Evolutionary conservation across 2,888 invertebrate species (phyloP).

Genomic region (Thera obeliscata): DNA sequence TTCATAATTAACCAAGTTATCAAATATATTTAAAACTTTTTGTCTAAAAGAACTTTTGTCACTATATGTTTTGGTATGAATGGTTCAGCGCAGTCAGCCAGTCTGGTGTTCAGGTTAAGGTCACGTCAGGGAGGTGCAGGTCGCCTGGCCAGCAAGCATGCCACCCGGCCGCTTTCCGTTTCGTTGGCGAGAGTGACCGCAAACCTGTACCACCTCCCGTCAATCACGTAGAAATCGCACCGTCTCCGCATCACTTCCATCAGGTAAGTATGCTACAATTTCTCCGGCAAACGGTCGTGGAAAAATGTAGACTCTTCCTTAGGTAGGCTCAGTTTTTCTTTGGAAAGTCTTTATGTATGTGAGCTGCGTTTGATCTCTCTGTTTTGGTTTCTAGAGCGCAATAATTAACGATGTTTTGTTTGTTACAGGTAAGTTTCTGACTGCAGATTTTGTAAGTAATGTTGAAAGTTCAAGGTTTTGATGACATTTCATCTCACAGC

Average conservation of each 20-base stretch:
- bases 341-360: conserved; percentile 7
- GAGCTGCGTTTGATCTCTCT: conserved; percentile 5
- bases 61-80: no score
- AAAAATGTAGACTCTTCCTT: conserved; percentile 21
- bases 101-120: background rate
- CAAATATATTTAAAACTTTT: no score
- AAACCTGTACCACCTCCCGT: conserved; percentile 37
- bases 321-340: conserved; percentile 19
- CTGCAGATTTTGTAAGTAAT: background rate
- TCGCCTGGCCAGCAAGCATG: conserved; percentile 32
- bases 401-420: background rate
- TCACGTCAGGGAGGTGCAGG: background rate
- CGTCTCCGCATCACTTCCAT: conserved; percentile 18
- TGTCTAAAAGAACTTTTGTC: no score
- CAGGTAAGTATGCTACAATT: conserved; percentile 21
- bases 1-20: no score
- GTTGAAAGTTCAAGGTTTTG: background rate
- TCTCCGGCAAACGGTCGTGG: conserved; percentile 20
- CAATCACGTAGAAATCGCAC: conserved; percentile 34
- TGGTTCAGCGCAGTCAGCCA: background rate
- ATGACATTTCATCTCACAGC: background rate
- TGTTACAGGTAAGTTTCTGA: conserved; percentile 25
- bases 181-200: conserved; percentile 55
- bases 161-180: conserved; percentile 57
- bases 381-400: background rate